phyloP scores from a whole-genome alignment of 35 echinoderm and acorn worm genomes.

The Hemicentrotus pulcherrimus region DNA sequence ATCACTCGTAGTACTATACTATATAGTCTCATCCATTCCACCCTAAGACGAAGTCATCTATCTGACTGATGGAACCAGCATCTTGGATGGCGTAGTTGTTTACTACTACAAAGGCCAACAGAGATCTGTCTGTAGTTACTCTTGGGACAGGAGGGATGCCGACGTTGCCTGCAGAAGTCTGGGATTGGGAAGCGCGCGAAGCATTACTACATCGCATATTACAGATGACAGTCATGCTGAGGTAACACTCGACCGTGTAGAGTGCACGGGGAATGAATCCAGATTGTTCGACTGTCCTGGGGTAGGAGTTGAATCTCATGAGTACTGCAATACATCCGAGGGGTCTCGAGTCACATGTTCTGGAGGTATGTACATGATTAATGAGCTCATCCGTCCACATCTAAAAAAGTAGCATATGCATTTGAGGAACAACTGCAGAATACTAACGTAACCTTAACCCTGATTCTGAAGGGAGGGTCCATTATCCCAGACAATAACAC shows the following conservation, averaged over 20 bases:
- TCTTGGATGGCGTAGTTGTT: background rate
- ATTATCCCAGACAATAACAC: too few species aligned
- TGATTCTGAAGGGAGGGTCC: too few species aligned
- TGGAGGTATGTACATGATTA: background rate
- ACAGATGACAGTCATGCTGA: background rate
- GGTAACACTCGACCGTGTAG: background rate
- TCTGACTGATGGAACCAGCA: background rate
- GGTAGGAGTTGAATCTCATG: background rate
- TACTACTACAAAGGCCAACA: background rate
- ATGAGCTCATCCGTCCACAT: too few species aligned
- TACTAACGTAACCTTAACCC: too few species aligned
- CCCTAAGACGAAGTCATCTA: background rate
- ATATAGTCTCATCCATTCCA: background rate
- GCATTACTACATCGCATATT: background rate
- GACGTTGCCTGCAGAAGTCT: background rate
- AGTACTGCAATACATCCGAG: background rate
- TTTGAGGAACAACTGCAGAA: too few species aligned
- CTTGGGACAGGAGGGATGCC: background rate
- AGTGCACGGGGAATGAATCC: background rate
- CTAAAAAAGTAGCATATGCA: too few species aligned
- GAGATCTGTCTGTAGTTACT: background rate
- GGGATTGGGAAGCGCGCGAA: background rate
- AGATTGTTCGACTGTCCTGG: background rate
- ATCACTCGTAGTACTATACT: background rate
- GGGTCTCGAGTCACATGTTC: background rate